Evolutionary conservation across 1,140 invertebrate species (phyloP).

Genomic region (Stenopsyche tienmushanensis): DNA sequence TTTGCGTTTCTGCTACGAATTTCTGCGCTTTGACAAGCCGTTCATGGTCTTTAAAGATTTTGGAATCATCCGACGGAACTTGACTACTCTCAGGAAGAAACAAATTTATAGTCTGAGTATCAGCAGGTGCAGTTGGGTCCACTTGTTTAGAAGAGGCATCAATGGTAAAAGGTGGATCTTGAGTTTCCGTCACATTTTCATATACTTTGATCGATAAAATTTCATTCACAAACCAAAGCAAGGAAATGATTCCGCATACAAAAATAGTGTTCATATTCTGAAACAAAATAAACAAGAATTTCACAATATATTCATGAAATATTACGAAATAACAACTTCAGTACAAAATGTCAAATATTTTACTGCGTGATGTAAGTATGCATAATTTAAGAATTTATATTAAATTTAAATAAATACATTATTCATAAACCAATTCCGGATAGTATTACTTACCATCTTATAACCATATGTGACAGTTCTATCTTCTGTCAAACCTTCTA

Average conservation of each 20-base stretch:
- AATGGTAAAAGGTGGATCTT: slow-evolving; percentile 13
- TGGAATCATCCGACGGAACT: neutral
- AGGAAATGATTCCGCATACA: slow-evolving; percentile 14
- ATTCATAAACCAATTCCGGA: no score
- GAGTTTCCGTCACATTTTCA: slow-evolving; percentile 31
- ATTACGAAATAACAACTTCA: neutral
- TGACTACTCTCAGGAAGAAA: slow-evolving; percentile 4
- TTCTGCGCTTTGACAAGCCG: slow-evolving; percentile 28
- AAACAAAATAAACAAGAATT: slow-evolving; percentile 2
- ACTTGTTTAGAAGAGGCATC: slow-evolving; percentile 5
- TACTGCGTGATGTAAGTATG: neutral
- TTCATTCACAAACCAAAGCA: slow-evolving; percentile 34
- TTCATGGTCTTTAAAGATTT: slow-evolving; percentile 15
- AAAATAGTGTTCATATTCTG: slow-evolving; percentile 29
- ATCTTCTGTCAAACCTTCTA: neutral
- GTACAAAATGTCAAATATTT: no score
- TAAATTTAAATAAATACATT: no score
- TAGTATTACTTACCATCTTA: no score
- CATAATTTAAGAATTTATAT: no score
- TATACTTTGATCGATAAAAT: slow-evolving; percentile 32
- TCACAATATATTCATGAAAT: neutral
- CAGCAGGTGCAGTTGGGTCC: slow-evolving; percentile 2
- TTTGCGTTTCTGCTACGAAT: slow-evolving; percentile 31
- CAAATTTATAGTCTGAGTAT: slow-evolving; percentile 13
- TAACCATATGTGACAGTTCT: neutral